Evolutionary conservation across 1,140 invertebrate species (phyloP).

Genomic region (Psix sp.): DNA sequence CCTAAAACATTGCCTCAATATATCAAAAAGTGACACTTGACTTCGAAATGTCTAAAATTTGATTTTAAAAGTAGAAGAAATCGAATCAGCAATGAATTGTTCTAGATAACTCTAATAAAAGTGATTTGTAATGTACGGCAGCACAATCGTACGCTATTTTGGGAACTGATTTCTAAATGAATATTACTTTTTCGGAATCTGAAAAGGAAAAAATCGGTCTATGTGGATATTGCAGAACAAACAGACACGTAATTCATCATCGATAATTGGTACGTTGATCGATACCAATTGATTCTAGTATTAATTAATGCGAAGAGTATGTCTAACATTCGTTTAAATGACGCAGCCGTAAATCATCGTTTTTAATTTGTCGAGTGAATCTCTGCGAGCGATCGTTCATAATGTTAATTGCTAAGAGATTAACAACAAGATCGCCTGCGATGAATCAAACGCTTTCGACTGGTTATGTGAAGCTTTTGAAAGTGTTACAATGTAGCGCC

Average conservation of each 20-base stretch:
- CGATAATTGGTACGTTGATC: too few species aligned
- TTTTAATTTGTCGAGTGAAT: constrained; percentile 2
- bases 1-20: too few species aligned
- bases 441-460: constrained; percentile 48
- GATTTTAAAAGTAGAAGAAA: constrained; percentile 24
- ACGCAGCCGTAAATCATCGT: not conserved
- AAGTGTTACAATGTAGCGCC: constrained; percentile 51
- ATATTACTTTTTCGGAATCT: constrained; percentile 5
- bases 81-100: not conserved
- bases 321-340: not conserved
- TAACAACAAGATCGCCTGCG: not conserved
- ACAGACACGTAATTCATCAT: too few species aligned
- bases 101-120: constrained; percentile 19
- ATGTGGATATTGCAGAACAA: too few species aligned
- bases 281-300: not conserved
- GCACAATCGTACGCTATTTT: too few species aligned
- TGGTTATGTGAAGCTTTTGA: constrained; percentile 16
- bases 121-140: constrained; percentile 33
- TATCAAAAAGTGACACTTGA: too few species aligned
- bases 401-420: constrained; percentile 15
- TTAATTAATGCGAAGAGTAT: not conserved
- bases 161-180: constrained; percentile 24
- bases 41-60: too few species aligned
- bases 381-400: not conserved
- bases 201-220: too few species aligned